Evolutionary conservation across 1,140 invertebrate species (phyloP).

Genomic region (Protaetia brevitarsis): DNA sequence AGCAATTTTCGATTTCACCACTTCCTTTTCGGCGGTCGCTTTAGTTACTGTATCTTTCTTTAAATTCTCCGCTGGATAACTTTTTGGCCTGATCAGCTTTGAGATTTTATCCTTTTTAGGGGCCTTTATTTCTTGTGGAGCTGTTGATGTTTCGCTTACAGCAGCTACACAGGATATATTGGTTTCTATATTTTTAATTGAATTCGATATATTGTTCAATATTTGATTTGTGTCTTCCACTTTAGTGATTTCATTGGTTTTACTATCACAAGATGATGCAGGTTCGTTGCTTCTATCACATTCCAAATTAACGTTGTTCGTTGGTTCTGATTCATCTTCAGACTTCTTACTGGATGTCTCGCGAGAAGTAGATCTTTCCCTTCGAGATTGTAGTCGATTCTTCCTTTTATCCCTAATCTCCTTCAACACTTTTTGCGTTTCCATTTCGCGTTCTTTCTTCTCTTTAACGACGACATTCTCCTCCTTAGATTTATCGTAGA

Average conservation of each 20-base stretch:
- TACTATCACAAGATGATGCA: constrained; percentile 24
- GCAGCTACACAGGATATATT: neutral
- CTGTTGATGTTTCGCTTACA: constrained; percentile 2
- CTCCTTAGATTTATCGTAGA: constrained; percentile 67
- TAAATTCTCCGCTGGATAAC: constrained; percentile 50
- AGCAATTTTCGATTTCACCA: constrained; percentile 54
- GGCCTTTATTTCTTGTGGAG: constrained; percentile 30
- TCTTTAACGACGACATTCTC: constrained; percentile 68
- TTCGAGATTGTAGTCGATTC: constrained; percentile 42
- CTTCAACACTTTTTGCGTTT: constrained; percentile 61
- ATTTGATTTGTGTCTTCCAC: constrained; percentile 30
- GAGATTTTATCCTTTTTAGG: constrained; percentile 51
- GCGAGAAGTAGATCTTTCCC: constrained; percentile 34
- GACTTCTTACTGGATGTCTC: constrained; percentile 24
- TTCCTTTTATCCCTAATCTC: constrained; percentile 63
- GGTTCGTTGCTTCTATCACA: neutral
- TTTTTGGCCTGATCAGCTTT: constrained; percentile 58
- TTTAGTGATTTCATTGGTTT: constrained; percentile 11
- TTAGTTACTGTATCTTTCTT: constrained; percentile 48
- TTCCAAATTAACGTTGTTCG: constrained; percentile 5
- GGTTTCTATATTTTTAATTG: constrained; percentile 41
- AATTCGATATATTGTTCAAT: constrained; percentile 39
- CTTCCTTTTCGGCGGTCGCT: constrained; percentile 33
- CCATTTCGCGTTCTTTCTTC: constrained; percentile 63
- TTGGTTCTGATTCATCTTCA: constrained; percentile 16